Base-by-base conservation (phyloP, 2,888 invertebrate species). In the Gastracanthus pulcherrimus region DNA sequence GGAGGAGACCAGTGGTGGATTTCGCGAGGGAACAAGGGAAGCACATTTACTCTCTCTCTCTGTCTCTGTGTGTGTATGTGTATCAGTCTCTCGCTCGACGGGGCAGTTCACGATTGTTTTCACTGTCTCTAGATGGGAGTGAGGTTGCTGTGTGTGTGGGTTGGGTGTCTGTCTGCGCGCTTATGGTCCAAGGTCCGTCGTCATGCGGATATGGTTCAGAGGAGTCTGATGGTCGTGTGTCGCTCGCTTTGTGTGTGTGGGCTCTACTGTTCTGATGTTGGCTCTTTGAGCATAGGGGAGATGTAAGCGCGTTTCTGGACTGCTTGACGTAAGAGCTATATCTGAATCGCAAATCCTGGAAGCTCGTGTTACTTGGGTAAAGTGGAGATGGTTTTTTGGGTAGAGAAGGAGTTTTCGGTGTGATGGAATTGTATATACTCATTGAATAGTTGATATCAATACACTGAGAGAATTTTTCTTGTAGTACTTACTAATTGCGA, bases 91-190 rank as follows among this genome's bases (percentile, higher is more conserved):
- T 31, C 29, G n/a, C 55, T 36, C 55, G 6, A 19, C 51, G n/a
- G 13, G 55, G 55, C 23, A 29, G 16, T 26, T 45, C 29, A 16
- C 71, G 38, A 71, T 71, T 71, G 71, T 71, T 71, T 71, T 71
- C 51, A 6, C 71, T 26, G 34, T 55, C 71, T 71, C 38, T 26
- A n/a, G n/a, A n/a, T n/a, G n/a, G n/a, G n/a, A n/a, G n/a, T n/a
- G n/a, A n/a, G n/a, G n/a, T n/a, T n/a, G n/a, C n/a, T n/a, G n/a
- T n/a, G n/a, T n/a, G n/a, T n/a, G n/a, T n/a, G 36, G 2, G 2
- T 3, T 5, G 34, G 36, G 34, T 62, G 23, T 51, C 7, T n/a
- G 62, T 62, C 62, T 36, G 36, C 19, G 31, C 5, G 5, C 45
- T 3, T 45, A 16, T 34, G 34, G 62, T 34, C n/a, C 16, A n/a